Evolutionary conservation across 2,888 invertebrate species (phyloP), one percentile per base, ranked within the genome.

Genomic region (Eudemis profundana): DNA sequence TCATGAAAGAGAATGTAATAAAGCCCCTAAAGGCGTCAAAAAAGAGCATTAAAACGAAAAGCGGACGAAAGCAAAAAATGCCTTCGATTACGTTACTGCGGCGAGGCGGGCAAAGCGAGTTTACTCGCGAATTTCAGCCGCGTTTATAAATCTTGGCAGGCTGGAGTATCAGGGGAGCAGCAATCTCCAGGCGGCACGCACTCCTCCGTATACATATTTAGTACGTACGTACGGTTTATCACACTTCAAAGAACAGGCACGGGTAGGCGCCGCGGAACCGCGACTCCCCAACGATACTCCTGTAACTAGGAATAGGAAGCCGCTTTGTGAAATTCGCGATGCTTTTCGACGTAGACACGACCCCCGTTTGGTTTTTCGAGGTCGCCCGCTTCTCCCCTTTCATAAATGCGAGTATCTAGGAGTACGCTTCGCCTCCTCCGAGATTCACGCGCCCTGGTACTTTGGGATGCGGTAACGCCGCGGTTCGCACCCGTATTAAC

Each of bases 311-410:
- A 89, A 87, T 65, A 65, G 70, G 87, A 89, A 86, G 89, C 81
- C 78, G 82, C 90, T 90, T 87, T 88, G 90, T 86, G 88, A 87
- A 89, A 85, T 89, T 89, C 85, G 85, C 87, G 84, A 84, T 85
- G 87, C 86, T 85, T 85, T 85, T 84, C 83, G 85, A 83, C 81
- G 78, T 75, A 78, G 76, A 78, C 75, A 75, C 82, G 83, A 82
- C 84, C 87, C 87, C 85, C 82, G 83, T 87, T 87, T 79, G 87
- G 89, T 87, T 90, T 90, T 89, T 90, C 87, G 90, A 89, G 88
- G 89, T 86, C 88, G 84, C 78, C 75, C 77, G 78, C 82, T 79
- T 75, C 82, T 78, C 82, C 79, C 76, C 70, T 36, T 65, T 61
- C 61, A 64, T 46, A 61, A 61, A 63, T 49, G 51, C 80, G 82